Base-by-base conservation (phyloP, 2,888 invertebrate species). In the Thumatha senex region DNA sequence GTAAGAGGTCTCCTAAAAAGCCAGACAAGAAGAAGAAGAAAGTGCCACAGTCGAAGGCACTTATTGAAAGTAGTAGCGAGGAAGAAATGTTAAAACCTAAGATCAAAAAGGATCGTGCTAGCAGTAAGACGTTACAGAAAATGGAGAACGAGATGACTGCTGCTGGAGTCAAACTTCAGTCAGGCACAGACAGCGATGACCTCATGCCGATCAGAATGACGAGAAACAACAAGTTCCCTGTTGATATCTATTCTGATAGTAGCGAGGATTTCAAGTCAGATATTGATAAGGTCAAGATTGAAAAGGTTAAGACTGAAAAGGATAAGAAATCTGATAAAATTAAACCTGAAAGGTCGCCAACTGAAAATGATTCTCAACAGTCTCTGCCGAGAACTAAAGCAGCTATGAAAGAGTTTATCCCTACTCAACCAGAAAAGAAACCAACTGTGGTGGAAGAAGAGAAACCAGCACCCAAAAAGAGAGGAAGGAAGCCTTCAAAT, bases 181-280 rank as follows among this genome's bases (percentile, higher is more conserved):
- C 95, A 4, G 94, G 93, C 42, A 94, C 95, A 48, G 97, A 97
- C 61, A 97, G 96, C 76, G 97, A 96, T 78, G 96, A 96, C 58
- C 80, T 96, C 40, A 91, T 96, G 86, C 93, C 95, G 29, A 92
- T 95, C 24, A 92, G 92, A 67, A 89, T 90, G 31, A 89, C 93
- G 42, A 84, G 88, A 66, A 93, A 92, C 62, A 86, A 89, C 58
- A 93, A 93, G 75, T 92, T 93, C 51, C 92, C 94, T n/a, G 91
- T 94, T 14, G 95, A 95, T 56, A 97, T 97, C 67, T 97, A 97
- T 83, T 97, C 97, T 0, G 96, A 97, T 67, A 96, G 96, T 68
- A 96, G 96, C 63, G 96, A 96, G 68, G 89, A 89, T n/a, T 48
- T 31, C 5, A 67, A 65, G 10, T 46, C 70, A 2, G 66, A 76